These are phyloP conservation scores for Autographa pulchrina DNA, from an alignment of 2,888 invertebrate species.

Conservation along the genomic window DNA sequence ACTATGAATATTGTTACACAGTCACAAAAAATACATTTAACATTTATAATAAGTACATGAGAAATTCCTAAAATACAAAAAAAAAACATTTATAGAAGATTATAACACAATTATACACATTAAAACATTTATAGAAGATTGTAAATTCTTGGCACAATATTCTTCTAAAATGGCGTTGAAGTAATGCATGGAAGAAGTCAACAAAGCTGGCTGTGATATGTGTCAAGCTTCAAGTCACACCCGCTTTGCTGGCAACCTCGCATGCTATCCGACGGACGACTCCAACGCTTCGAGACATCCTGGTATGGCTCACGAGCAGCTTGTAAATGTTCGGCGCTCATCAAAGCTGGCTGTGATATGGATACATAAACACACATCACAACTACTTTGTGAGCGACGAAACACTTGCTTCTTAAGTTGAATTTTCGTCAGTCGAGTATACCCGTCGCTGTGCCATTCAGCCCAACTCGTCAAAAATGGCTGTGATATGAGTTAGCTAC, in stretches of 20 bases:
- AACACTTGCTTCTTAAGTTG: conserved; percentile 21
- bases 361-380: conserved; percentile 91
- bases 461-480: conserved; percentile 98
- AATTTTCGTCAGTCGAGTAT: conserved; percentile 10
- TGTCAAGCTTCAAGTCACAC: conserved; percentile 92
- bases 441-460: conserved; percentile 80
- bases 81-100: not conserved
- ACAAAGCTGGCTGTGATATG: conserved; percentile 98
- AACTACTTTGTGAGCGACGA: conserved; percentile 97
- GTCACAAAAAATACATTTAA: too few relatives aligned
- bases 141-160: not conserved
- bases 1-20: too few relatives aligned
- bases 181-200: conserved; percentile 67
- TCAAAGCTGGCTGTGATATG: conserved; percentile 99
- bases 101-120: too few relatives aligned
- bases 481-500: conserved; percentile 94
- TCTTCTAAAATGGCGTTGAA: conserved; percentile 26
- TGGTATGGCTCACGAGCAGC: not conserved
- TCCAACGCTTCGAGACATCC: too few relatives aligned
- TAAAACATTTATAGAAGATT: not conserved
- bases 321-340: conserved; percentile 91
- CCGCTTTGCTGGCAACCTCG: conserved; percentile 93
- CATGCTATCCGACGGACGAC: conserved; percentile 5
- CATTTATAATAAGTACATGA: too few relatives aligned
- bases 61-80: too few relatives aligned